Percentiles rank a stretch among this genome's conserved stretches.
Evolutionary conservation across 2,113 vertebrate genomes (phyloP).

Genomic region (Phaetusa simplex): DNA sequence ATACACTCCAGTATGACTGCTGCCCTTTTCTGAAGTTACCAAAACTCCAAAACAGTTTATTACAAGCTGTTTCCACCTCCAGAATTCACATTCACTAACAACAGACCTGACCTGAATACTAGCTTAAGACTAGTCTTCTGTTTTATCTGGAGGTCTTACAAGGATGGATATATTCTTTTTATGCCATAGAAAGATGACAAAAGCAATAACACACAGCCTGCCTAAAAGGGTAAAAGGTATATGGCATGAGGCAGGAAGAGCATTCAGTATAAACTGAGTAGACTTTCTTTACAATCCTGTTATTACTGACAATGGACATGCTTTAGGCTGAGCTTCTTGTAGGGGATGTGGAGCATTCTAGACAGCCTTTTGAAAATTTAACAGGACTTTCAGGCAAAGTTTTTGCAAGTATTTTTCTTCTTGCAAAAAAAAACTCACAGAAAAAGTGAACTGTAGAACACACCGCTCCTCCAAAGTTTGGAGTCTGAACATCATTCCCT

Average conservation of each 20-base stretch:
- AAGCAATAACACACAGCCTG: neutral
- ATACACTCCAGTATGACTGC: neutral
- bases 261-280: neutral
- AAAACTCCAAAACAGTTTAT: neutral
- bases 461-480: neutral
- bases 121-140: neutral
- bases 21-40: neutral
- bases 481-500: neutral
- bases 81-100: neutral
- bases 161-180: neutral
- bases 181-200: neutral
- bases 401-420: neutral
- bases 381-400: neutral
- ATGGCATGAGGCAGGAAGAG: neutral
- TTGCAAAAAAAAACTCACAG: neutral
- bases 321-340: neutral
- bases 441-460: neutral
- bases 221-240: neutral
- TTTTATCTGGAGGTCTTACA: neutral
- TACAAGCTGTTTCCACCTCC: neutral
- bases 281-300: neutral
- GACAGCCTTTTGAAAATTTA: neutral
- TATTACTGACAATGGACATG: neutral
- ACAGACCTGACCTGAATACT: neutral
- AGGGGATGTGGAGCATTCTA: neutral